These are phyloP conservation scores for Drosophila eugracilis DNA, from an alignment of 1,140 invertebrate genomes.

Conservation along the genomic window DNA sequence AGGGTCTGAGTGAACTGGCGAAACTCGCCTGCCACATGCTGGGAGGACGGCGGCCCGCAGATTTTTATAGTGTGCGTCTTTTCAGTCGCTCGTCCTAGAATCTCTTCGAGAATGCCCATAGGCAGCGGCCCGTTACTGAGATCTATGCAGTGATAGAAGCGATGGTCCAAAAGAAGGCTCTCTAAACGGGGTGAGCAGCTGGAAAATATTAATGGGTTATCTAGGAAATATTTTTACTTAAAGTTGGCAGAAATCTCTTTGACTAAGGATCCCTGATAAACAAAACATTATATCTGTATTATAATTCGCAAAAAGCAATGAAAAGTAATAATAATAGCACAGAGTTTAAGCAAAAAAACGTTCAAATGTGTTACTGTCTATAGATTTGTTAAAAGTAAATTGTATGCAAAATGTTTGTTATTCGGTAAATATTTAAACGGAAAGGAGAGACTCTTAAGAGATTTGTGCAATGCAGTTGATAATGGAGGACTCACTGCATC, in stretches of 20 bases:
- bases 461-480: neutral
- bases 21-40: conserved; percentile 73
- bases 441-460: neutral
- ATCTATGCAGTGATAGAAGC: conserved; percentile 86
- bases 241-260: no score
- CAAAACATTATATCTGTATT: no score
- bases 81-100: conserved; percentile 84
- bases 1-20: conserved; percentile 71
- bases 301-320: no score
- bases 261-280: neutral
- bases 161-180: conserved; percentile 85
- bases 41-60: conserved; percentile 72
- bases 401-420: no score
- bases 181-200: conserved; percentile 85
- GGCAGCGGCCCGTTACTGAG: conserved; percentile 82
- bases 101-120: conserved; percentile 84
- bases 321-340: no score
- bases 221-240: neutral
- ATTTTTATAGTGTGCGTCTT: conserved; percentile 85
- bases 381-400: no score
- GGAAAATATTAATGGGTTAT: conserved; percentile 18
- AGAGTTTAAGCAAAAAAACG: no score
- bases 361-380: no score
- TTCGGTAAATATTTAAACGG: no score
- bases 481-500: conserved; percentile 84